These are phyloP conservation scores for Drosophila multiciliata DNA, from an alignment of 2,888 invertebrate species.

Conservation along the genomic window DNA sequence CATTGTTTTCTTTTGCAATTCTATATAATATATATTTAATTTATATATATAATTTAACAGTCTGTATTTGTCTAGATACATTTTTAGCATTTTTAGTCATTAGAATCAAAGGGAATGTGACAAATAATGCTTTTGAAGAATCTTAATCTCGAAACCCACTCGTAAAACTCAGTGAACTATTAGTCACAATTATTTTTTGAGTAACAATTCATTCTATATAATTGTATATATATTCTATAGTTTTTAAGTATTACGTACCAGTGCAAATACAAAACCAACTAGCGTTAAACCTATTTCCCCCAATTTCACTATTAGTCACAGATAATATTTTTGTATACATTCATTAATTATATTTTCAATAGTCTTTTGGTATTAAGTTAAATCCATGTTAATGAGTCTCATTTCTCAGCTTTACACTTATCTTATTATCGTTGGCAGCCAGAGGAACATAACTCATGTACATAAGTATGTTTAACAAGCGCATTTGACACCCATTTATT, in stretches of 20 bases:
- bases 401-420: conserved; percentile 1
- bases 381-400: conserved; percentile 3
- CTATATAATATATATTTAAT: background rate
- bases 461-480: conserved; percentile 62
- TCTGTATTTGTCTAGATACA: background rate
- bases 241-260: background rate
- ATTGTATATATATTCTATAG: background rate
- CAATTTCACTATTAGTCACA: background rate
- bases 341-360: background rate
- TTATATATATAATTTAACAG: background rate
- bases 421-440: conserved; percentile 41
- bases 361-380: background rate
- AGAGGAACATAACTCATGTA: conserved; percentile 23
- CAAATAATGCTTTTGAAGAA: background rate
- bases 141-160: background rate
- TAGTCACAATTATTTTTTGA: background rate
- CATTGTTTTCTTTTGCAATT: background rate
- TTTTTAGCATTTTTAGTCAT: background rate
- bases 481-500: conserved; percentile 23
- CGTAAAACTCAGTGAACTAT: background rate
- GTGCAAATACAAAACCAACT: background rate
- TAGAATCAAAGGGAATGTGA: background rate
- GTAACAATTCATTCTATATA: background rate
- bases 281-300: background rate
- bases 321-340: too few relatives aligned